phyloP scores from a whole-genome alignment of 2,797 vertebrate species.

The Holocentrus rufus region DNA sequence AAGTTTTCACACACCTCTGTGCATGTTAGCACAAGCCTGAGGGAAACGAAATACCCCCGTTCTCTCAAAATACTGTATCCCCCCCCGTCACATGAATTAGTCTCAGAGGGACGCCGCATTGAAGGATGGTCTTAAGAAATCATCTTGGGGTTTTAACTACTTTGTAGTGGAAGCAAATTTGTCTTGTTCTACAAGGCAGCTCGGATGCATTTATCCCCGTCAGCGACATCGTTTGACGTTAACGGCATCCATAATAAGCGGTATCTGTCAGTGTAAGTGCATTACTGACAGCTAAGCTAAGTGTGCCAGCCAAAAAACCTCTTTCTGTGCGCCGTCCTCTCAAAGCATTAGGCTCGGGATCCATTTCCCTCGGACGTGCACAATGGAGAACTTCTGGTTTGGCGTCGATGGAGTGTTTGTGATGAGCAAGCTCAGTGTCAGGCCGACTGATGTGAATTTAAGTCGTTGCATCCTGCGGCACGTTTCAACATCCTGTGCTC shows the following conservation, averaged over 20 bases:
- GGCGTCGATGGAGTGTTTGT: not conserved
- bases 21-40: not conserved
- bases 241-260: conserved; percentile 39
- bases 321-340: conserved; percentile 35
- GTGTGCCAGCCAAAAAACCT: conserved; percentile 41
- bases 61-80: too few relatives aligned
- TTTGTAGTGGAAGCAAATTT: conserved; percentile 19
- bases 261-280: conserved; percentile 60
- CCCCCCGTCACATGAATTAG: not conserved
- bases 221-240: conserved; percentile 43
- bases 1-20: conserved; percentile 25
- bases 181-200: conserved; percentile 16
- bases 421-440: not conserved
- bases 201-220: conserved; percentile 37
- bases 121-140: too few relatives aligned
- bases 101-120: not conserved
- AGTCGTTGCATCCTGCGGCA: too few relatives aligned
- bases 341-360: conserved; percentile 23
- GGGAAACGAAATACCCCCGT: not conserved
- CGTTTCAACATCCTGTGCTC: not conserved
- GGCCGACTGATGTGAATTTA: not conserved
- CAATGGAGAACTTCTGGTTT: conserved; percentile 1
- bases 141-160: conserved; percentile 13
- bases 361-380: not conserved
- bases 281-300: conserved; percentile 51